Conservation (phyloP, 2,888 invertebrate genomes). For the Idaea straminata region DNA sequence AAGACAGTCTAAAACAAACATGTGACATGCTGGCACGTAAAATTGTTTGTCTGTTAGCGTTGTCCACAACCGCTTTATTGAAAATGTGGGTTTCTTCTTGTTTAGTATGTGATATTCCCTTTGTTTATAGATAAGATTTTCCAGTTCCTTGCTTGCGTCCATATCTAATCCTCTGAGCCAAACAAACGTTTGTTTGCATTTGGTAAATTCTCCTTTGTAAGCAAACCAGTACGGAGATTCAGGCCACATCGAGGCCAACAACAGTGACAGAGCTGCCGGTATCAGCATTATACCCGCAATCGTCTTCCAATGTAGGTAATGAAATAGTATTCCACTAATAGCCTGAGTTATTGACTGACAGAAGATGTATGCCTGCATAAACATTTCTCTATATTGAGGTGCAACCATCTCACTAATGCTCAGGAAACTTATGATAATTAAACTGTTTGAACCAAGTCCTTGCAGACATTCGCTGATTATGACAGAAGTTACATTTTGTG, state of each 20-base stretch:
- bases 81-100: neutral
- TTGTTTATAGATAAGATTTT: conserved; percentile 23
- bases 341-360: conserved; percentile 27
- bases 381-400: conserved; percentile 26
- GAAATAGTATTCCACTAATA: conserved; percentile 18
- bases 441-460: conserved; percentile 28
- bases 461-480: conserved; percentile 31
- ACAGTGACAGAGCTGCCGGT: conserved; percentile 16
- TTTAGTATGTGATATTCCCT: conserved; percentile 9
- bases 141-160: conserved; percentile 24
- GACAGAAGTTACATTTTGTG: conserved; percentile 14
- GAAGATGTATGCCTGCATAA: conserved; percentile 20
- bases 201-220: conserved; percentile 26
- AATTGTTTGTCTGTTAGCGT: conserved; percentile 15
- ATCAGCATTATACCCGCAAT: conserved; percentile 21
- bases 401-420: conserved; percentile 32
- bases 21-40: conserved; percentile 13
- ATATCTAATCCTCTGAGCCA: conserved; percentile 26
- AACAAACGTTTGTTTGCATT: conserved; percentile 26
- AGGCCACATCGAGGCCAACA: conserved; percentile 26
- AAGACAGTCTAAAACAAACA: conserved; percentile 13
- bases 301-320: conserved; percentile 31
- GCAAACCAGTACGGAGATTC: conserved; percentile 36
- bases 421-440: conserved; percentile 24
- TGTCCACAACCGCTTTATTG: conserved; percentile 8